Conservation (phyloP, 2,113 vertebrate species). For the Thunnus maccoyii region DNA sequence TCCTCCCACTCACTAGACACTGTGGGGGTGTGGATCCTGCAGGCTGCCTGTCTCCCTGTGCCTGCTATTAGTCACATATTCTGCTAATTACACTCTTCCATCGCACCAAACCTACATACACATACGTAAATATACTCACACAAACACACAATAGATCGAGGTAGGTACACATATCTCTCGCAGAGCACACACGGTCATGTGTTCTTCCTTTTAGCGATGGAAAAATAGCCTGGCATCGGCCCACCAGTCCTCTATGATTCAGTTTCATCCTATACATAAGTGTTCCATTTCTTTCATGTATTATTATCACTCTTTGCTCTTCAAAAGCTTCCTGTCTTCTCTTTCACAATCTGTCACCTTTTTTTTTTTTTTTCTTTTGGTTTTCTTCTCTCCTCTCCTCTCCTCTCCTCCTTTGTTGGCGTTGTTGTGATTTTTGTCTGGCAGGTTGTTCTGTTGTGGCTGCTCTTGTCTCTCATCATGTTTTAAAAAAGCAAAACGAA, state of each 20-base stretch:
- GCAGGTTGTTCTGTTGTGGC: slow-evolving; percentile 68
- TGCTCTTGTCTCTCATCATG: slow-evolving; percentile 74
- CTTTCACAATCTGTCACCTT: slow-evolving; percentile 30
- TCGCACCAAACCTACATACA: slow-evolving; percentile 43
- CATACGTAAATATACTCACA: slow-evolving; percentile 35
- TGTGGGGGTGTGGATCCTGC: slow-evolving; percentile 76
- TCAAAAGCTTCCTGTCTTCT: slow-evolving; percentile 11
- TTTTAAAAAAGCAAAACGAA: slow-evolving; percentile 73
- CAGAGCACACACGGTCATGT: slow-evolving; percentile 12
- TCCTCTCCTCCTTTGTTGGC: slow-evolving; percentile 1
- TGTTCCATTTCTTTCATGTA: slow-evolving; percentile 43
- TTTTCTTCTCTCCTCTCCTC: neutral
- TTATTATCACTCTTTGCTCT: slow-evolving; percentile 35
- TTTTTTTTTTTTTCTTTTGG: neutral
- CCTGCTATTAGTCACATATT: slow-evolving; percentile 75
- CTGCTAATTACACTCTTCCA: slow-evolving; percentile 64
- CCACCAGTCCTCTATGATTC: slow-evolving; percentile 58
- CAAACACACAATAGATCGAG: slow-evolving; percentile 20
- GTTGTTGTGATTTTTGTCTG: slow-evolving; percentile 64
- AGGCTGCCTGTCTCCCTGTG: slow-evolving; percentile 68
- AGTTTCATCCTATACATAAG: slow-evolving; percentile 45
- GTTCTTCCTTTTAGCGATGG: slow-evolving; percentile 48
- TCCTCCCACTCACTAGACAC: slow-evolving; percentile 76
- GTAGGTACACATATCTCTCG: slow-evolving; percentile 28
- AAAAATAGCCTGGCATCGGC: slow-evolving; percentile 55